Conservation (phyloP, 2,888 invertebrate species). For the Notodonta dromedarius region DNA sequence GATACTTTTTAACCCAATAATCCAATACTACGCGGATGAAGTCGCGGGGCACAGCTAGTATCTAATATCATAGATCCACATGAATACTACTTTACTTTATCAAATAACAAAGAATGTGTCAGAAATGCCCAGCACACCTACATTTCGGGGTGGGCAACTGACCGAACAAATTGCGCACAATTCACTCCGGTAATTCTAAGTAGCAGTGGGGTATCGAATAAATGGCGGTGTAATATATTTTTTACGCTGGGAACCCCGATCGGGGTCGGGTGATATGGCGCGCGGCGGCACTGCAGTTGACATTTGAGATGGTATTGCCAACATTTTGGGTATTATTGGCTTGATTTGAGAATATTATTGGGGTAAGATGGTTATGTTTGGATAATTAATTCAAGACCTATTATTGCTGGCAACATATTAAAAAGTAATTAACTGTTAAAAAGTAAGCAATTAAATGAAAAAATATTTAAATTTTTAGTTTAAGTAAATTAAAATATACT, state of each 20-base stretch:
- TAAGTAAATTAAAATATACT: too few relatives aligned
- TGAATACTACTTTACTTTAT: too few relatives aligned
- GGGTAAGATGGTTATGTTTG: neutral
- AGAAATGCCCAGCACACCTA: neutral
- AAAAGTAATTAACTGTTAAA: too few relatives aligned
- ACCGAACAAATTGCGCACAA: slow-evolving; percentile 38
- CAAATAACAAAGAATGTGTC: neutral
- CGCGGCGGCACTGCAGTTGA: slow-evolving; percentile 56
- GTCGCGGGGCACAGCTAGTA: too few relatives aligned
- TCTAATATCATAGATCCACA: too few relatives aligned
- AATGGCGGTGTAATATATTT: slow-evolving; percentile 39
- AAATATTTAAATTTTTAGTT: too few relatives aligned
- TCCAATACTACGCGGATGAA: too few relatives aligned
- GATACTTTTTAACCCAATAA: too few relatives aligned
- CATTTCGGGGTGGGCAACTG: slow-evolving; percentile 11
- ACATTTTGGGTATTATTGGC: slow-evolving; percentile 7
- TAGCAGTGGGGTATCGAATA: slow-evolving; percentile 21
- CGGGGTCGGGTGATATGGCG: slow-evolving; percentile 52
- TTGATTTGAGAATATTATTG: neutral
- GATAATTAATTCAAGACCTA: neutral
- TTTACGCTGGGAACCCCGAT: slow-evolving; percentile 43
- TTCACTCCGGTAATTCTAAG: slow-evolving; percentile 20
- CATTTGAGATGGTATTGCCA: slow-evolving; percentile 41
- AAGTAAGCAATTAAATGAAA: too few relatives aligned
- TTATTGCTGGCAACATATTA: neutral